Conservation (phyloP, 2,113 vertebrate genomes). For the Myxocyprinus asiaticus region DNA sequence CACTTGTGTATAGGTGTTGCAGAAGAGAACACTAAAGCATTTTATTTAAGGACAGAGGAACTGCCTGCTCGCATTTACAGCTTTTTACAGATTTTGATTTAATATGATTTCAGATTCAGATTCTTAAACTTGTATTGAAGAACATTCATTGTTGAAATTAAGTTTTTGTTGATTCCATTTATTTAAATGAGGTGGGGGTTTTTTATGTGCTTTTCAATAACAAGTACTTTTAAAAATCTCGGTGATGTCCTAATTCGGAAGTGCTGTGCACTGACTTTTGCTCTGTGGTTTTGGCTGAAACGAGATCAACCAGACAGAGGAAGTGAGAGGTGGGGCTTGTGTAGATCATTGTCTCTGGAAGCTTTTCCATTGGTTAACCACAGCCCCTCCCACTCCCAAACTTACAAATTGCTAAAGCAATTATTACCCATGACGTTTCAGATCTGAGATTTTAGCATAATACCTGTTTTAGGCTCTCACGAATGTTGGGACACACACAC, state of each 20-base stretch:
- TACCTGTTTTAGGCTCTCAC: constrained; percentile 54
- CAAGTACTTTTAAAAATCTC: constrained; percentile 42
- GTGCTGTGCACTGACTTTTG: constrained; percentile 51
- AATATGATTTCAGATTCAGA: too few relatives aligned
- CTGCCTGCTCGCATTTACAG: too few relatives aligned
- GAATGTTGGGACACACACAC: constrained; percentile 11
- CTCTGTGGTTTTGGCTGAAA: constrained; percentile 55
- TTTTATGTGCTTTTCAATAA: neutral
- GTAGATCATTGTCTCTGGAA: constrained; percentile 58
- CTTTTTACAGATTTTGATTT: too few relatives aligned
- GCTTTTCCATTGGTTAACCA: constrained; percentile 76
- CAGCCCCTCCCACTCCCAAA: constrained; percentile 53
- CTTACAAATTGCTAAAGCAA: constrained; percentile 18
- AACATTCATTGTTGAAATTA: too few relatives aligned
- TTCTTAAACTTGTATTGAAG: too few relatives aligned
- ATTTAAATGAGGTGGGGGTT: too few relatives aligned
- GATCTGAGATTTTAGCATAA: constrained; percentile 52
- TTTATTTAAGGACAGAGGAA: too few relatives aligned
- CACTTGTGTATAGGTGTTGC: too few relatives aligned
- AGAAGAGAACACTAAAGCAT: too few relatives aligned
- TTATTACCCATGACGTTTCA: constrained; percentile 52
- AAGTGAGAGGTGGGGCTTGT: constrained; percentile 52
- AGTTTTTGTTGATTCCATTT: too few relatives aligned
- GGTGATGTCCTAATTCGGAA: constrained; percentile 51
- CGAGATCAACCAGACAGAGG: constrained; percentile 37